Evolutionary conservation across 2,797 vertebrate genomes (phyloP), one percentile per base, ranked within the genome.

Genomic region (Rhodeus uyekii): DNA sequence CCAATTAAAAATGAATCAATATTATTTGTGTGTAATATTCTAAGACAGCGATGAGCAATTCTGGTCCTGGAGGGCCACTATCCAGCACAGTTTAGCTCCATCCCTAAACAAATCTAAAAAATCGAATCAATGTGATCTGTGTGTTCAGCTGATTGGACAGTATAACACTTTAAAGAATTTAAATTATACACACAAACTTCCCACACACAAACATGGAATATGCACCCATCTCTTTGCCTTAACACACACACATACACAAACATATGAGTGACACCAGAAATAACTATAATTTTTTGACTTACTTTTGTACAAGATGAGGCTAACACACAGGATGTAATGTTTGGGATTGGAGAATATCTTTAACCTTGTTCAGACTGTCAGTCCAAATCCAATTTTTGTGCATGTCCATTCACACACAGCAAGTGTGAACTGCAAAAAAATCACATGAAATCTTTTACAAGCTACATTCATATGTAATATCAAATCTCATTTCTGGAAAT

Each of bases 171-270:
- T 39, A 42, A 60, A 75, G 53, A 44, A 76, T n/a, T n/a, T n/a
- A 76, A 36, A 44, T 76, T 76, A 76, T 13, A 24, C 38, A 53
- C 72, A 55, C 22, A 72, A 34, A 72, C 32, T 9, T 55, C 46
- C 32, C 48, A 61, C 67, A 78, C 44, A 53, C 55, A 71, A 50
- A 77, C 67, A 48, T 29, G 39, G 24, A 65, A 68, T 55, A 50
- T 9, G 48, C 65, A 44, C 55, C 3, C 27, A 34, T 64, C 64
- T 32, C 50, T 32, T 68, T 67, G 36, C 46, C 72, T 24, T 50
- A 58, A 74, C 38, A 44, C 81, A 78, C 39, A 82, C 84, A 84
- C 39, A 82, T 83, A 84, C 87, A 89, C 72, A 85, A 75, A 86
- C 79, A 76, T 8, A 32, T 71, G 32, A 83, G 78, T 42, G 69